Base-by-base conservation (phyloP, 2,888 invertebrate species). In the Microplitis deprimator region DNA sequence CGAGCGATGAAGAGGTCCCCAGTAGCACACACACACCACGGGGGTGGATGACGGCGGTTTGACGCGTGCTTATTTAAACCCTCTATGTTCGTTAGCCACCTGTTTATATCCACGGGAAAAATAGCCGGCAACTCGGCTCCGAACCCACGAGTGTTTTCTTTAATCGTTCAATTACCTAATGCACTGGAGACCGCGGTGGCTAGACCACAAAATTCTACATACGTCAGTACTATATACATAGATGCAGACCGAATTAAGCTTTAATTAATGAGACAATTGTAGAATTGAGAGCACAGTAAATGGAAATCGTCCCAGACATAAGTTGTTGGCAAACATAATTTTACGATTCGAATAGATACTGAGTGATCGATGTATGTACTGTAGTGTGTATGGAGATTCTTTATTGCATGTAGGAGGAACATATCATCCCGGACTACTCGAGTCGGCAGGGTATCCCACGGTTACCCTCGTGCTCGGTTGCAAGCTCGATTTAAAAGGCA, bases 31-130 rank as follows among this genome's bases (percentile, higher is more conserved):
- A 29, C 69, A 76, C 64, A 76, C 77, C 80, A 78, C 85, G 86
- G 86, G 86, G 85, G 85, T 84, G 86, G 50, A 3, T 8, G 50
- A 3, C 8, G 50, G 50, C 50, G 50, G 86, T 82, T 85, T 82
- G 85, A 85, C 87, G 85, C 85, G 87, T 85, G 85, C 85, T 74
- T 69, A 81, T 29, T 29, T 29, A 82, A 83, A 83, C 87, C 85
- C 87, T 84, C 80, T 84, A 83, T 83, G 83, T 83, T 84, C 88
- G 87, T 86, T 84, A 85, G 82, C 88, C 88, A 88, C 88, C 88
- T 88, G 88, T 88, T 88, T 86, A 50, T 50, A 50, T 50, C 50
- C 8, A 50, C 50, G 50, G 29, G 29, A 29, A 29, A 29, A 29
- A 29, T 29, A 3, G 29, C 29, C 4, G 29, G 29, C 29, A 29